Evolutionary conservation across 2,797 vertebrate genomes (phyloP).

Genomic region (Sylvia borin): DNA sequence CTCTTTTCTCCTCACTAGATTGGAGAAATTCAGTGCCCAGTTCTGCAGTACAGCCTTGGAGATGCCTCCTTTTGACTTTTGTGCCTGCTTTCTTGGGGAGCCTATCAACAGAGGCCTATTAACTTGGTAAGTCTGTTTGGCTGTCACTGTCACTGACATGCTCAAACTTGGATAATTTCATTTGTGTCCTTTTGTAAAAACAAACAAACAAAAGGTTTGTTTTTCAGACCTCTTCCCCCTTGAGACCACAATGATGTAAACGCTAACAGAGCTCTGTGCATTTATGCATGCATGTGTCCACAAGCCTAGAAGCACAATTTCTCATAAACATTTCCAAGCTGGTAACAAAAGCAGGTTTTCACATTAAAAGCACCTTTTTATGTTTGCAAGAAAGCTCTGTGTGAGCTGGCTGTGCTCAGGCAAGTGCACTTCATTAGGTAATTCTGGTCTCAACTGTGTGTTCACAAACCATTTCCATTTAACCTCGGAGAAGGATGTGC

Average conservation of each 20-base stretch:
- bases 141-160: not conserved
- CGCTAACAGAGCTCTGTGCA: not conserved
- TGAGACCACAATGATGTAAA: not conserved
- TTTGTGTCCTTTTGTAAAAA: not conserved
- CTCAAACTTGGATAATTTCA: not conserved
- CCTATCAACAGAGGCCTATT: not conserved
- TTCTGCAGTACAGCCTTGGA: not conserved
- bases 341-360: conserved; percentile 40
- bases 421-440: conserved; percentile 47
- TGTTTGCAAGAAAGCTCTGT: not conserved
- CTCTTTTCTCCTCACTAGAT: not conserved
- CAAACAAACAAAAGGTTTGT: not conserved
- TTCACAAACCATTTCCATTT: not conserved
- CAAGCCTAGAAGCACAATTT: conserved; percentile 24
- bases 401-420: conserved; percentile 4
- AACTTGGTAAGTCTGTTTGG: not conserved
- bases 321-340: not conserved
- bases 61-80: not conserved
- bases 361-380: conserved; percentile 21
- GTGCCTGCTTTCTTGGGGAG: not conserved
- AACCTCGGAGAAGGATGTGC: not conserved
- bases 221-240: conserved; percentile 17
- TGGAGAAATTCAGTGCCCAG: not conserved
- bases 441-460: conserved; percentile 31
- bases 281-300: not conserved